Conservation (phyloP, 2,888 invertebrate genomes). For the Tiliacea aurago region DNA sequence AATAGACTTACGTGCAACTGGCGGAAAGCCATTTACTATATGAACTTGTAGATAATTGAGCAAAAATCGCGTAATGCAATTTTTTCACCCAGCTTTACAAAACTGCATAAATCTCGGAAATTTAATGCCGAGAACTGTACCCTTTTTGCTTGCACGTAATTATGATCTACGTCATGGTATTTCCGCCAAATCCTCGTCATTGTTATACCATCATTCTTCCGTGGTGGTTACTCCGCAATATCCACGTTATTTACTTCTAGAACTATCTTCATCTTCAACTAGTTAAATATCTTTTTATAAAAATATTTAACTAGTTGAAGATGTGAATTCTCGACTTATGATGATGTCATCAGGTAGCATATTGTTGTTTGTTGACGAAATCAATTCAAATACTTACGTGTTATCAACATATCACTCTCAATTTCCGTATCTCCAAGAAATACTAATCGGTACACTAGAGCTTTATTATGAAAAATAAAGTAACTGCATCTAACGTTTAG, state of each 20-base stretch:
- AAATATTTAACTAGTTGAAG: neutral
- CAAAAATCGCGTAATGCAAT: no score
- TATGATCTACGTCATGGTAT: neutral
- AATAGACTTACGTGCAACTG: no score
- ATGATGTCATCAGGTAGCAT: conserved; percentile 6
- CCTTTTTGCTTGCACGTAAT: neutral
- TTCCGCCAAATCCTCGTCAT: conserved; percentile 2
- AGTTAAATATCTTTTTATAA: neutral
- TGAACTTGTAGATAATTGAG: no score
- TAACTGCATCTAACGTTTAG: neutral
- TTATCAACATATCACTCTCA: neutral
- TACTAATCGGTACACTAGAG: neutral
- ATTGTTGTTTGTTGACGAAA: conserved; percentile 17
- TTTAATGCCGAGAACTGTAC: no score
- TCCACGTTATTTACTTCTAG: neutral
- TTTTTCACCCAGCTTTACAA: no score
- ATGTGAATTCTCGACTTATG: conserved; percentile 3
- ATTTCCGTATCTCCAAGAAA: neutral
- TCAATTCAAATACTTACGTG: neutral
- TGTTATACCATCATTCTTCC: neutral
- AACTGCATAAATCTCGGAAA: no score
- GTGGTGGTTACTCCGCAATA: neutral
- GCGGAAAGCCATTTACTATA: no score
- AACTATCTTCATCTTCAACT: no score
- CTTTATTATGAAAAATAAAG: neutral